phyloP scores from a whole-genome alignment of 2,888 invertebrate species.

The Sinohyriopsis cumingii region DNA sequence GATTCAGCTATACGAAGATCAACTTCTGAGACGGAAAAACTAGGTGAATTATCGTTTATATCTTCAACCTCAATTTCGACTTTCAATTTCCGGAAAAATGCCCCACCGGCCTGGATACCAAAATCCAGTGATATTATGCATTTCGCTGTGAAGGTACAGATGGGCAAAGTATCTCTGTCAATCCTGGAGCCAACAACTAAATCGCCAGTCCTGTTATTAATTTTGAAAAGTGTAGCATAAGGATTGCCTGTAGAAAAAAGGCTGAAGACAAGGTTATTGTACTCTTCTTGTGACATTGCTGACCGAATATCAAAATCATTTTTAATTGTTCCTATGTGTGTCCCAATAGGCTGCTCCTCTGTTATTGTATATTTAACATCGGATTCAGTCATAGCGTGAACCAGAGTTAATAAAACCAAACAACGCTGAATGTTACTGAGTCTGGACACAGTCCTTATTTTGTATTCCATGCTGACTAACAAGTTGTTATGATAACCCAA shows the following conservation, averaged over 20 bases:
- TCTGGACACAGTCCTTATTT: too few relatives aligned
- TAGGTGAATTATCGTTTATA: conserved; percentile 55
- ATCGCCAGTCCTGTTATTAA: conserved; percentile 91
- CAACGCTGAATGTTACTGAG: too few relatives aligned
- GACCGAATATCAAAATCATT: conserved; percentile 69
- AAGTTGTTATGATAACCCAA: too few relatives aligned
- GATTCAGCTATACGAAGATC: conserved; percentile 32
- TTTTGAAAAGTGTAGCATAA: conserved; percentile 79
- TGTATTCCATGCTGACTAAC: too few relatives aligned
- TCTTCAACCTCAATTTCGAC: conserved; percentile 46
- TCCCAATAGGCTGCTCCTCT: conserved; percentile 51
- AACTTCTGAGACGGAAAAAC: conserved; percentile 30
- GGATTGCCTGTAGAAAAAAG: conserved; percentile 37
- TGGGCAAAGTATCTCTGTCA: conserved; percentile 22
- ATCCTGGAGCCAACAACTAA: conserved; percentile 77
- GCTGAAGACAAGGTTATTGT: conserved; percentile 37
- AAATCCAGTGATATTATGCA: conserved; percentile 38
- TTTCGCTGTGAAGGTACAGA: conserved; percentile 27
- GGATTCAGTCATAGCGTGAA: neutral
- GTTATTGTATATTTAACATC: conserved; percentile 37
- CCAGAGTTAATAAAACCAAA: too few relatives aligned
- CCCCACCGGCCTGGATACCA: conserved; percentile 37
- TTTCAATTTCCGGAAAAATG: conserved; percentile 76
- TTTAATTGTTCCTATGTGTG: conserved; percentile 51
- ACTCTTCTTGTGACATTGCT: conserved; percentile 29